Conservation (phyloP, 2,797 vertebrate species). For the Loris lydekkerianus region DNA sequence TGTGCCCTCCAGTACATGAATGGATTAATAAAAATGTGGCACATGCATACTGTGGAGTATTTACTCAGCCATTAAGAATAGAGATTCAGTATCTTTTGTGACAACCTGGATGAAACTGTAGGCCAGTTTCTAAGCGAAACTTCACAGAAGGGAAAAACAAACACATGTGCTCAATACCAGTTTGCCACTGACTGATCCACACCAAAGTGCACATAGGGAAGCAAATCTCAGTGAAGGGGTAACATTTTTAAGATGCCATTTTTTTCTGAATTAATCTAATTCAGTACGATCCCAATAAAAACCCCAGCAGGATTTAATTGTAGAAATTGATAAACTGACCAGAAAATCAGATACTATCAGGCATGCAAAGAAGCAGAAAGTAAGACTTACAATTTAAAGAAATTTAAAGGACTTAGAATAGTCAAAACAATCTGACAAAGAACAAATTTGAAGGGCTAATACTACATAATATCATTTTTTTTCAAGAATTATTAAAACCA, state of each 20-base stretch:
- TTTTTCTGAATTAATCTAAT: neutral
- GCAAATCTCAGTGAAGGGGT: neutral
- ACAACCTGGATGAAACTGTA: no score
- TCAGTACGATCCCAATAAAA: neutral
- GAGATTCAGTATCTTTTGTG: no score
- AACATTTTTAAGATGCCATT: neutral
- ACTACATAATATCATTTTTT: neutral
- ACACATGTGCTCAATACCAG: no score
- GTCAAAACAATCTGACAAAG: neutral
- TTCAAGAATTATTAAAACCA: slow-evolving; percentile 28
- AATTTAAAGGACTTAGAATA: neutral
- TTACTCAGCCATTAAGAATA: no score
- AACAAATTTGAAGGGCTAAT: neutral
- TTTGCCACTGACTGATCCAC: no score
- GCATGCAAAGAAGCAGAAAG: no score
- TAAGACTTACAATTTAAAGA: neutral
- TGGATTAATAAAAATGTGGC: no score
- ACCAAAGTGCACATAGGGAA: no score
- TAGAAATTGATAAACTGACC: slow-evolving; percentile 13
- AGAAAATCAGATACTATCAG: neutral
- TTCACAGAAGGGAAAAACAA: no score
- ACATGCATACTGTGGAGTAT: no score
- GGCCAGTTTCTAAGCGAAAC: no score
- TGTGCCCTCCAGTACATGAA: no score
- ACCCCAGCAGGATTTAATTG: neutral